phyloP scores from a whole-genome alignment of 2,113 vertebrate species.

The Centropus unirufus region DNA sequence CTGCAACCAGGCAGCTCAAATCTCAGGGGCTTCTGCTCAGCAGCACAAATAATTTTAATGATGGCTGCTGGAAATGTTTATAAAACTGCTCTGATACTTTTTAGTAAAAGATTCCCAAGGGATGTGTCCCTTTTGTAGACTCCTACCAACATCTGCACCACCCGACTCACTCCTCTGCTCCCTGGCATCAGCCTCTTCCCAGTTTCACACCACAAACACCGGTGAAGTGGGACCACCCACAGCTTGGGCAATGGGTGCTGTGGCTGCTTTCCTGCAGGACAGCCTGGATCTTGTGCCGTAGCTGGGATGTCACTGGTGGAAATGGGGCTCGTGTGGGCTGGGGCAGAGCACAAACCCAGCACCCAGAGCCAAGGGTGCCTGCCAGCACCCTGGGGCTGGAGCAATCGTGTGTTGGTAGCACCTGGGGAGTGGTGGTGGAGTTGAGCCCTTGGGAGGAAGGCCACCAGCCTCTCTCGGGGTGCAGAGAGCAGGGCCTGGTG shows the following conservation, averaged over 20 bases:
- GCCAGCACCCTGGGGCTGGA: background rate
- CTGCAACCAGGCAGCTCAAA: background rate
- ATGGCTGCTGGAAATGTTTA: background rate
- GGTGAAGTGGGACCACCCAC: fast-evolving
- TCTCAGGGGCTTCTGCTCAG: background rate
- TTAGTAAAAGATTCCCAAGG: background rate
- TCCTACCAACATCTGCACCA: background rate
- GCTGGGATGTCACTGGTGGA: background rate
- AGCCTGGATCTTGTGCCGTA: fast-evolving
- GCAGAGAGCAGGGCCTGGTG: background rate
- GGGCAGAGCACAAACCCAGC: background rate
- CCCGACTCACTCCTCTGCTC: background rate
- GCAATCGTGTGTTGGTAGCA: fast-evolving
- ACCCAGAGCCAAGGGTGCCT: fast-evolving
- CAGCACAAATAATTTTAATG: background rate
- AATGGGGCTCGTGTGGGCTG: background rate
- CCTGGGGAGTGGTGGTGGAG: background rate
- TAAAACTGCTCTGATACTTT: background rate
- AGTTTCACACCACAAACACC: fast-evolving
- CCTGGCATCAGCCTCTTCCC: background rate
- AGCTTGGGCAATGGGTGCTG: background rate
- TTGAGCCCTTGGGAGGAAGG: background rate
- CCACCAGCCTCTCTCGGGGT: background rate
- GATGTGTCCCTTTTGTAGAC: background rate
- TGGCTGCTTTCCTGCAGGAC: background rate